phyloP scores from a whole-genome alignment of 2,888 invertebrate species.

The Escarpia spicata region DNA sequence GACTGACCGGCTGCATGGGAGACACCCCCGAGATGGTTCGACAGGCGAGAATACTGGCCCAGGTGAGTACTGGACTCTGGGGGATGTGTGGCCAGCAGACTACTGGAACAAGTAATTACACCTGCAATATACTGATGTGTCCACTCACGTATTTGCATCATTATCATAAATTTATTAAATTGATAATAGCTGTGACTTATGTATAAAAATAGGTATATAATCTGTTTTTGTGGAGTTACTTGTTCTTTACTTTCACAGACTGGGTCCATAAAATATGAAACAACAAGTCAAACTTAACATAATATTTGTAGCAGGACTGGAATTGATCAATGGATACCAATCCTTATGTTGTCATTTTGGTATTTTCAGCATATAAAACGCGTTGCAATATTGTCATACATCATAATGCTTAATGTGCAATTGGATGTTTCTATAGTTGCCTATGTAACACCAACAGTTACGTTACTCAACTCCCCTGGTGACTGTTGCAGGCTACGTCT shows the following conservation, averaged over 20 bases:
- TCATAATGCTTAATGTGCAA: not conserved
- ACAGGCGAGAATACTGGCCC: constrained; percentile 89
- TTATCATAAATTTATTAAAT: not conserved
- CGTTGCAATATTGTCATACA: not conserved
- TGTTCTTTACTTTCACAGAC: no score
- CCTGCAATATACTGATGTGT: not conserved
- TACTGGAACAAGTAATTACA: not conserved
- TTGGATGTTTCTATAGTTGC: not conserved
- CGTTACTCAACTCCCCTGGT: not conserved
- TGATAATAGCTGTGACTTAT: not conserved
- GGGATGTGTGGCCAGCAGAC: not conserved
- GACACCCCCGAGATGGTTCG: constrained; percentile 94
- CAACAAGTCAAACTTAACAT: no score
- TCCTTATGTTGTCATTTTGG: not conserved
- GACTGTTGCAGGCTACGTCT: constrained; percentile 78
- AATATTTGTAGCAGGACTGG: not conserved
- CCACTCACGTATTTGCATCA: not conserved
- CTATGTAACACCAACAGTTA: not conserved
- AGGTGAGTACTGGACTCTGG: constrained; percentile 64
- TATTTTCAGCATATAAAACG: not conserved
- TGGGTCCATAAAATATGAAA: no score
- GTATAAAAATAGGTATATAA: not conserved
- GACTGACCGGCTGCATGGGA: constrained; percentile 83
- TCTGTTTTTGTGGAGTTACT: no score
- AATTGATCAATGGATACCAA: not conserved